A percentile compares a stretch with the other conserved stretches of the same genome.
These are phyloP conservation scores for Amphipoea lucens DNA, from an alignment of 2,888 invertebrate genomes.

Conservation along the genomic window DNA sequence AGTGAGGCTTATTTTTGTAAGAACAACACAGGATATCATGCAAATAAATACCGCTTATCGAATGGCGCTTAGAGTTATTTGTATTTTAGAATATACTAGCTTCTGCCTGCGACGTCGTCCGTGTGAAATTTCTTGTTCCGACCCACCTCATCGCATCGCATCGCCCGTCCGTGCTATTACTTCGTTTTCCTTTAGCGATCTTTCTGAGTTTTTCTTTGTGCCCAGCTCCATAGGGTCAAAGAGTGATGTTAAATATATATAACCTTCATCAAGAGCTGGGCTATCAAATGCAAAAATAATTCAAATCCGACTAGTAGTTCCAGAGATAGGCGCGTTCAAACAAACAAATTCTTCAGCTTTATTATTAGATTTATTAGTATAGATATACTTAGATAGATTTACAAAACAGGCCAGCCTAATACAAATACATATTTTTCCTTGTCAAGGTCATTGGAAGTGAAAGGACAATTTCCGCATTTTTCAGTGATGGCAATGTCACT, in stretches of 20 bases:
- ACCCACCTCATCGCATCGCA: too few species aligned
- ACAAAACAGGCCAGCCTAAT: neutral
- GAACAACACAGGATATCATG: neutral
- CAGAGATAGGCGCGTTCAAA: neutral
- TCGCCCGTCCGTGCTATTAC: too few species aligned
- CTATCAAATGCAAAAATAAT: neutral
- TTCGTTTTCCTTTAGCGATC: too few species aligned
- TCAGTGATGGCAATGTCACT: slow-evolving; percentile 31
- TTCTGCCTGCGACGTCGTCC: too few species aligned
- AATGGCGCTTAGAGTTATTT: neutral
- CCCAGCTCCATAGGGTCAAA: too few species aligned
- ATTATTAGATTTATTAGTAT: too few species aligned
- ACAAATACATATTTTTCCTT: slow-evolving; percentile 19
- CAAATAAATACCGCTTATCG: neutral
- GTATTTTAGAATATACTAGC: neutral
- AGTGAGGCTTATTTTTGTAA: neutral
- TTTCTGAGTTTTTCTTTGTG: neutral
- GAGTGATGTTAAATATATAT: neutral
- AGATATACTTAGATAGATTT: neutral
- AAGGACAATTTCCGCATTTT: slow-evolving; percentile 43
- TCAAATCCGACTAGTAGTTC: neutral
- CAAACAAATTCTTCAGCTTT: too few species aligned
- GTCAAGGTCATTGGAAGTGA: slow-evolving; percentile 16
- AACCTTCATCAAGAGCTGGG: neutral
- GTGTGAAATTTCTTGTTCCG: too few species aligned